phyloP scores from a whole-genome alignment of 2,888 invertebrate genomes.

The Eubasilissa splendida region DNA sequence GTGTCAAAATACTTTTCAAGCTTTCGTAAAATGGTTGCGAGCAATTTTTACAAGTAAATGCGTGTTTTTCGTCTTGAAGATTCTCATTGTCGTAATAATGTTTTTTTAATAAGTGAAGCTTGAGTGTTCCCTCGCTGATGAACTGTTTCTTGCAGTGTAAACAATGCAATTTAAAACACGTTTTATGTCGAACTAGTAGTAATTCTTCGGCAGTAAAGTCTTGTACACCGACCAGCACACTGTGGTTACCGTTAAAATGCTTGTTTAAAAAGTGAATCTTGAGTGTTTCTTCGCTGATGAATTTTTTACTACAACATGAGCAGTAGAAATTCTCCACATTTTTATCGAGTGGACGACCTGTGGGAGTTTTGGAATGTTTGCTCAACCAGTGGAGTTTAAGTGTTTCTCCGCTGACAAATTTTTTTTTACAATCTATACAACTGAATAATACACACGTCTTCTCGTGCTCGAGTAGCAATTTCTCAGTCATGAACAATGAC shows the following conservation, averaged over 20 bases:
- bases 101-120: constrained; percentile 24
- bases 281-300: too few relatives aligned
- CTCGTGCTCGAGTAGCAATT: neutral
- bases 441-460: neutral
- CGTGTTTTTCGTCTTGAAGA: constrained; percentile 42
- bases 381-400: constrained; percentile 19
- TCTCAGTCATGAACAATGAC: neutral
- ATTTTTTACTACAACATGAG: too few relatives aligned
- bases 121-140: constrained; percentile 26
- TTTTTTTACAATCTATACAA: constrained; percentile 10
- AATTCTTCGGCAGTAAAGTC: constrained; percentile 1
- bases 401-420: constrained; percentile 22
- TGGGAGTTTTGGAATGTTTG: neutral
- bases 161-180: neutral
- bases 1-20: neutral
- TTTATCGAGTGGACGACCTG: too few relatives aligned
- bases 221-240: too few relatives aligned
- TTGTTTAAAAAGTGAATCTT: too few relatives aligned
- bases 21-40: constrained; percentile 1
- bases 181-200: neutral
- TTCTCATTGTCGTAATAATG: neutral
- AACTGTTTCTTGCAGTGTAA: constrained; percentile 16
- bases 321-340: too few relatives aligned
- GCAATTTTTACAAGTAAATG: constrained; percentile 36
- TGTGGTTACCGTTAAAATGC: too few relatives aligned